phyloP scores from a whole-genome alignment of 92 coral and sea anemone genomes.

The Zoanthus gigantus region DNA sequence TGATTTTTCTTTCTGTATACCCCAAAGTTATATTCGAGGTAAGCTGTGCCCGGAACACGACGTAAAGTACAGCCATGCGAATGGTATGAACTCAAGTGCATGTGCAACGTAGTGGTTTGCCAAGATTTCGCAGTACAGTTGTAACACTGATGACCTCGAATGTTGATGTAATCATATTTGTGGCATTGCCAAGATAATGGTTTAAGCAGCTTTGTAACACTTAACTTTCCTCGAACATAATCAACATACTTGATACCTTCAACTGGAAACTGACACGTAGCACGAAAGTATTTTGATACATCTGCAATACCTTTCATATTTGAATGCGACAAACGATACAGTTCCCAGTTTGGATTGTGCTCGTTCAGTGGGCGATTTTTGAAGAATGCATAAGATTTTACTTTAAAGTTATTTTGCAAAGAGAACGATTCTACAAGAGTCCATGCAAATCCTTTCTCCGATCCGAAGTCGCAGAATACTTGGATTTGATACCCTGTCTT shows the following conservation, averaged over 20 bases:
- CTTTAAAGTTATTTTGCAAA: slow-evolving; percentile 41
- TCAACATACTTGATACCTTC: neutral
- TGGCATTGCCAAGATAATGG: neutral
- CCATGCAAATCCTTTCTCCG: slow-evolving; percentile 53
- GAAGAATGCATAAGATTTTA: slow-evolving; percentile 36
- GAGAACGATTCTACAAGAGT: slow-evolving; percentile 70
- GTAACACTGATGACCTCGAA: slow-evolving; percentile 44
- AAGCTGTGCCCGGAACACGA: neutral
- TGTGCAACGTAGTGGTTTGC: neutral
- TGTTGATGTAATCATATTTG: slow-evolving; percentile 43
- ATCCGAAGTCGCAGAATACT: slow-evolving; percentile 18
- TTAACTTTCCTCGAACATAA: slow-evolving; percentile 6
- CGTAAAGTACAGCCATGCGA: neutral
- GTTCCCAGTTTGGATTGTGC: neutral
- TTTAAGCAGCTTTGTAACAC: neutral
- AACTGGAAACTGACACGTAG: slow-evolving; percentile 19
- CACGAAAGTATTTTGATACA: slow-evolving; percentile 15
- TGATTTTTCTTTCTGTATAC: neutral
- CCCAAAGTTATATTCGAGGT: slow-evolving; percentile 32
- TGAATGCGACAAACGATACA: neutral
- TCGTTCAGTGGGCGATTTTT: neutral
- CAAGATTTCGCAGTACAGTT: neutral
- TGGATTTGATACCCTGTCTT: neutral
- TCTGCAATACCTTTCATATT: neutral
- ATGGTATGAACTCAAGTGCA: neutral